Percentiles rank a stretch among this genome's conserved stretches.
Conservation (phyloP, 2,797 vertebrate species). For the Enteromius treurensis region DNA sequence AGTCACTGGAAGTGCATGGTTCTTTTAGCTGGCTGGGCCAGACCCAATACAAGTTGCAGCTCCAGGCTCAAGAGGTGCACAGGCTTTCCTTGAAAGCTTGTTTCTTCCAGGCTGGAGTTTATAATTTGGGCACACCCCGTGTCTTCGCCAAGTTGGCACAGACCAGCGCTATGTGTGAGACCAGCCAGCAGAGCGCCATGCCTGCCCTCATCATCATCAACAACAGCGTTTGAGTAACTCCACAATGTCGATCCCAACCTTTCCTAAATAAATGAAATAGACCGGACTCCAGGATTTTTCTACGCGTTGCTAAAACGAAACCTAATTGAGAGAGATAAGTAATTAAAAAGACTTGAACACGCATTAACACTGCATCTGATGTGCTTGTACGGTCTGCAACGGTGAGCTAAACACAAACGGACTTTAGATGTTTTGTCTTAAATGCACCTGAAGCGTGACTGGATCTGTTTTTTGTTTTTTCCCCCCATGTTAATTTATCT, state of each 20-base stretch:
- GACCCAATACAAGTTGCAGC: conserved; percentile 89
- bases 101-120: conserved; percentile 93
- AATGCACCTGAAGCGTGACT: conserved; percentile 57
- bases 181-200: conserved; percentile 84
- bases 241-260: not conserved
- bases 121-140: conserved; percentile 92
- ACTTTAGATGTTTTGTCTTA: conserved; percentile 56
- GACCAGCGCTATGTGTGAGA: conserved; percentile 83
- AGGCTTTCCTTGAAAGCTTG: conserved; percentile 87
- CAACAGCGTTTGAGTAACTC: conserved; percentile 80
- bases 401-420: conserved; percentile 44
- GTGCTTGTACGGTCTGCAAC: conserved; percentile 53
- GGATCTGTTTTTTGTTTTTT: conserved; percentile 36
- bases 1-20: conserved; percentile 86
- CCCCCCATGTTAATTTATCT: conserved; percentile 38
- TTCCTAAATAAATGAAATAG: not conserved
- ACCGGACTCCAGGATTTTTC: conserved; percentile 59
- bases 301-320: conserved; percentile 56
- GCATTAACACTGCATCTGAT: conserved; percentile 50
- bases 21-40: conserved; percentile 95
- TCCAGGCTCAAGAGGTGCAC: conserved; percentile 84
- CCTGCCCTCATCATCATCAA: conserved; percentile 96
- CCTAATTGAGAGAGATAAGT: not conserved
- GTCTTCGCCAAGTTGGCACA: conserved; percentile 89
- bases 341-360: conserved; percentile 42